These are phyloP conservation scores for Diaperis boleti DNA, from an alignment of 2,888 invertebrate genomes.

Conservation along the genomic window DNA sequence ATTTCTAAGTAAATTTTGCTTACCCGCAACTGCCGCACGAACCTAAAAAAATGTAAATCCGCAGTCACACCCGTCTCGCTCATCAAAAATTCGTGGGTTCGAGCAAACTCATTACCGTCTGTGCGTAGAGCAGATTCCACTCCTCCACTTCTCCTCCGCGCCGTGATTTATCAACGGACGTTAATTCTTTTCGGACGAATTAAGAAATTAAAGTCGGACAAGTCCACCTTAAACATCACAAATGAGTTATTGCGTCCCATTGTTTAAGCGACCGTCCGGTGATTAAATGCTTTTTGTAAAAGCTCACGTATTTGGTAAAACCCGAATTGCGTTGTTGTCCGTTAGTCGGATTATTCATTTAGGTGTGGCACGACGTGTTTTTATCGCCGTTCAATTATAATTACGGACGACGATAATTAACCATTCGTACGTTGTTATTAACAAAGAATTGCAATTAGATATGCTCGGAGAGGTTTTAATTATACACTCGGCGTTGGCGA, in stretches of 20 bases:
- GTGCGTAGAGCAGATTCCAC: constrained; percentile 13
- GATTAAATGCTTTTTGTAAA: constrained; percentile 36
- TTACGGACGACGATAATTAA: constrained; percentile 24
- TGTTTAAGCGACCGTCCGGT: constrained; percentile 34
- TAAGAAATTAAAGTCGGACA: constrained; percentile 37
- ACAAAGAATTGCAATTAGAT: constrained; percentile 42
- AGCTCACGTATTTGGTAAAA: constrained; percentile 40
- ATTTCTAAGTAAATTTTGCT: too few species aligned
- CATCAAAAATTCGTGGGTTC: too few species aligned
- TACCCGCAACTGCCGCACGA: too few species aligned
- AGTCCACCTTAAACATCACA: constrained; percentile 36
- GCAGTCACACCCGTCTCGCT: too few species aligned
- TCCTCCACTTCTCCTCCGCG: constrained; percentile 26
- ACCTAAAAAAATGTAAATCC: too few species aligned
- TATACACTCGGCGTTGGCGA: constrained; percentile 2
- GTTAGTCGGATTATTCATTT: constrained; percentile 33
- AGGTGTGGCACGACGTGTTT: constrained; percentile 32
- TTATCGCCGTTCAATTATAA: constrained; percentile 27
- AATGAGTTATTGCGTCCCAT: constrained; percentile 35
- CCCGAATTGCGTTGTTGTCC: constrained; percentile 38
- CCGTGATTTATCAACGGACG: constrained; percentile 30
- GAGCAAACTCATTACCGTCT: too few species aligned
- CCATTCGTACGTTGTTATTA: constrained; percentile 20
- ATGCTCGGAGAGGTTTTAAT: constrained; percentile 46
- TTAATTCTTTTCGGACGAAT: constrained; percentile 34